Base-by-base conservation (phyloP, 1,140 invertebrate species). In the Charaxes varanes region DNA sequence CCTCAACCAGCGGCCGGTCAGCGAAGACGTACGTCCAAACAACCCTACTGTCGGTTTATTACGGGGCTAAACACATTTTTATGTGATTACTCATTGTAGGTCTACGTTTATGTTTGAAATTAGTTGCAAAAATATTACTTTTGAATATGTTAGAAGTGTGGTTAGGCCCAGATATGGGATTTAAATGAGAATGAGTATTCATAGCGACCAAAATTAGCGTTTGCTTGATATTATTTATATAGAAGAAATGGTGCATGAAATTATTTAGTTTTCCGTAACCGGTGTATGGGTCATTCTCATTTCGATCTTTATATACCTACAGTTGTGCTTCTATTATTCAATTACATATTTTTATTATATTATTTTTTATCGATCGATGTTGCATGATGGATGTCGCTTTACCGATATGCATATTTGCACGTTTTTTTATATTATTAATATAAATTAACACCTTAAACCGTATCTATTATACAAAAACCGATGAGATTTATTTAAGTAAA, bases 1-100 rank as follows among this genome's bases (percentile, higher is more conserved):
- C 59, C 96, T 99, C 85, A 96, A 97, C 88, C 96, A 98, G 82
- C 91, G 96, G 62, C 92, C 93, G 44, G 96, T 98, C 67, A 91
- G 92, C 85, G 95, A 97, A 86, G 95, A 97, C 87, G 88, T 96
- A 89, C 94, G 95, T 92, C 95, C 93, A 10, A 28, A 40, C 22
- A 38, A 46, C 12, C 32, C 8, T 41, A 17, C 10, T 6, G 15
- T 21, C 45, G 12, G 17, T 7, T 14, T 26, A n/a, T 21, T 34
- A 14, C 38, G 43, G 53, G 53, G 53, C 53, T 61, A 57, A 61
- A 51, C 58, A 57, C 58, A 57, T 57, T 50, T 35, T 47, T 41
- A 38, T 22, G 8, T 16, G 26, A 5, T 35, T 5, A 26, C 6
- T 8, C n/a, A 15, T 22, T 5, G 7, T 36, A 17, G 10, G 32